phyloP scores from a whole-genome alignment of 2,797 vertebrate genomes.

The Simalia tracyae region DNA sequence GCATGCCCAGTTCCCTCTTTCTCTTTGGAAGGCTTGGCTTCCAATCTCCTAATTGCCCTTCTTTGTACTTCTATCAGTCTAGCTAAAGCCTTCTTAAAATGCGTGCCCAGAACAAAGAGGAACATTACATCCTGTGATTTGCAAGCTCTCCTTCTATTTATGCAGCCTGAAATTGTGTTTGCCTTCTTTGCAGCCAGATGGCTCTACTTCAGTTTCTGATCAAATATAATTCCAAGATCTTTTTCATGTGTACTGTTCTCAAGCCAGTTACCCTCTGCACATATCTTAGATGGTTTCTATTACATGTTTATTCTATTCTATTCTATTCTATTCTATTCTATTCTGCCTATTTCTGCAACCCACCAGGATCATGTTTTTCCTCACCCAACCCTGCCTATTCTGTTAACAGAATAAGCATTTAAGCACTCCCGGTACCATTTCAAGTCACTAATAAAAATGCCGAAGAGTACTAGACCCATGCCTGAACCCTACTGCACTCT shows the following conservation, averaged over 20 bases:
- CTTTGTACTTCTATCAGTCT: background rate
- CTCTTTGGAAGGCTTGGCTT: background rate
- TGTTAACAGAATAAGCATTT: background rate
- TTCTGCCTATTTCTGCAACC: background rate
- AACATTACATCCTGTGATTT: too few species aligned
- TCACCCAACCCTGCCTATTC: background rate
- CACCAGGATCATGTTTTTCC: background rate
- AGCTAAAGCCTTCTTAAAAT: too few species aligned
- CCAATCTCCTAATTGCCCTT: background rate
- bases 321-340: too few species aligned
- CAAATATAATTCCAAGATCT: too few species aligned
- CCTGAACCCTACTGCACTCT: background rate
- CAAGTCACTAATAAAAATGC: background rate
- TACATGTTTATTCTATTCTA: background rate
- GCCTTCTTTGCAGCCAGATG: too few species aligned
- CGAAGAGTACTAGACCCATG: background rate
- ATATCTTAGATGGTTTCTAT: background rate
- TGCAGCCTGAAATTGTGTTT: too few species aligned
- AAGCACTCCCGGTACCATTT: background rate
- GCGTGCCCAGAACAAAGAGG: too few species aligned
- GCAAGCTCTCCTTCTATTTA: too few species aligned
- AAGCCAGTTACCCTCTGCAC: too few species aligned
- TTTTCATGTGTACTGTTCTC: too few species aligned
- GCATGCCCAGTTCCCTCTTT: background rate
- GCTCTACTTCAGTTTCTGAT: too few species aligned